phyloP scores from a whole-genome alignment of 2,888 invertebrate species.

The Tetranychus piercei region DNA sequence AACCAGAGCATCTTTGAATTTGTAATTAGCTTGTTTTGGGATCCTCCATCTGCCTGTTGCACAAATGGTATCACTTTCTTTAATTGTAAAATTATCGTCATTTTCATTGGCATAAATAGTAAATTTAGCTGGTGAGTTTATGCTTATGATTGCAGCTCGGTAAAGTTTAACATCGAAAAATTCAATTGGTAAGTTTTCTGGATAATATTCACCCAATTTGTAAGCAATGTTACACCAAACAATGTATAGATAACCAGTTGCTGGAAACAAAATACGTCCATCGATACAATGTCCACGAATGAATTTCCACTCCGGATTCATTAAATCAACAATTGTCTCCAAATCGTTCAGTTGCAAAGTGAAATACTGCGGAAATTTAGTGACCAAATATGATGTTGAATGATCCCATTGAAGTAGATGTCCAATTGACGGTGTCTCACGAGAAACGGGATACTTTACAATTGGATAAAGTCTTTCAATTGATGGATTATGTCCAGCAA shows the following conservation, averaged over 20 bases:
- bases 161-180: conserved; percentile 37
- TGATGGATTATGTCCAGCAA: conserved; percentile 57
- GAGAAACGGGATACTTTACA: conserved; percentile 63
- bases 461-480: conserved; percentile 53
- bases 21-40: background rate
- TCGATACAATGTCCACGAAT: conserved; percentile 48
- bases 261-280: conserved; percentile 39
- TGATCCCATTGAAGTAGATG: conserved; percentile 84
- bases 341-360: conserved; percentile 7
- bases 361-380: conserved; percentile 40
- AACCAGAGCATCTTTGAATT: conserved; percentile 8
- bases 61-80: conserved; percentile 31
- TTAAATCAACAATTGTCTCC: conserved; percentile 38
- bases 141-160: conserved; percentile 40
- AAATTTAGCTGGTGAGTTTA: conserved; percentile 33
- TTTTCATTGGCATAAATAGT: conserved; percentile 31
- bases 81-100: conserved; percentile 34
- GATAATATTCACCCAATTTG: background rate
- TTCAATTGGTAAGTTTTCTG: conserved; percentile 31
- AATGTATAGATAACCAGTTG: conserved; percentile 39
- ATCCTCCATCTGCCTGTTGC: conserved; percentile 31
- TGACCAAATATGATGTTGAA: conserved; percentile 62
- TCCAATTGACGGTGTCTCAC: conserved; percentile 73
- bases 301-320: conserved; percentile 35
- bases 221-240: conserved; percentile 57